Base-by-base conservation (phyloP, 2,113 vertebrate species). In the Bubo scandiacus region DNA sequence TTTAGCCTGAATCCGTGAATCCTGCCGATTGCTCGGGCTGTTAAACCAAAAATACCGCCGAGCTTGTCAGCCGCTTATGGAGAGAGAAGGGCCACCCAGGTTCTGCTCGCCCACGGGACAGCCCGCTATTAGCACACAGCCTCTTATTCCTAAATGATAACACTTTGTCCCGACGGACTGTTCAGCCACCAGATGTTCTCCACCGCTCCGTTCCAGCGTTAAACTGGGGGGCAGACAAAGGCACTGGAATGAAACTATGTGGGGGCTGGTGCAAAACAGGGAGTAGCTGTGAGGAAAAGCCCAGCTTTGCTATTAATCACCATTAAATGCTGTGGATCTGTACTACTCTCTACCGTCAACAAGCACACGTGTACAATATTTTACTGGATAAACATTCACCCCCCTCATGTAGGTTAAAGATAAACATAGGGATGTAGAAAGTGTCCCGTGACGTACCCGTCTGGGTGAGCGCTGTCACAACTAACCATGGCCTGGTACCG, bases 401-500 rank as follows among this genome's bases (percentile, higher is more conserved):
- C 17, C 32, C 20, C n/a, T 23, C 67, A 9, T 15, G 59, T 51
- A 49, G 65, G 58, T 27, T 12, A 42, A 72, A 25, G 34, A 40
- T 15, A 19, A 61, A 55, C 11, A 5, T 3, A 32, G 52, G 52
- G 32, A 6, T 34, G 36, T 22, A 36, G 68, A 22, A 66, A 43
- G 43, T 36, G 26, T 3, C 17, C 1, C 2, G 7, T 12, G 51
- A 51, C 25, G 1, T 27, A 42, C 59, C 26, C 2, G 0, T 10
- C 30, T 8, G 12, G n/a, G 30, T n/a, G 12, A 42, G 40, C 4
- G 1, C 42, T 40, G 45, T 57, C 58, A 42, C 58, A 49, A 18
- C 58, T 20, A 8, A 25, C 13, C 42, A 4, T 6, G 25, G 75
- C 86, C 49, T 13, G 19, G 25, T 25, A 5, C 62, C 34, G 34